phyloP scores from a whole-genome alignment of 2,113 vertebrate genomes.

The Pelodiscus sinensis region DNA sequence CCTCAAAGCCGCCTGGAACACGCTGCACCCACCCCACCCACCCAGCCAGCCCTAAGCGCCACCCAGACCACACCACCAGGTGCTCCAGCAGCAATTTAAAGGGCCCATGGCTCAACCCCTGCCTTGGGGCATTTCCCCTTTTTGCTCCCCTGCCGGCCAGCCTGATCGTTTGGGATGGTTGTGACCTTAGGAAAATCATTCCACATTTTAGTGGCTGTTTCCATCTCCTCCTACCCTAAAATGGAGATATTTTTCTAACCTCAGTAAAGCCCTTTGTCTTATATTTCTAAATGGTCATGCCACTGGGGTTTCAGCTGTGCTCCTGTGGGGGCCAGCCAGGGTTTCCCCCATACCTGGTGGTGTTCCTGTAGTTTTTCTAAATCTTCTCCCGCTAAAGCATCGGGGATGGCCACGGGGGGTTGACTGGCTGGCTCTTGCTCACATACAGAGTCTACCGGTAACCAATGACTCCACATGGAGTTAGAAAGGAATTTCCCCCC shows the following conservation, averaged over 20 bases:
- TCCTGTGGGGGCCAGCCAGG: not conserved
- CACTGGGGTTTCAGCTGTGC: not conserved
- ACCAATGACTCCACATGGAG: not conserved
- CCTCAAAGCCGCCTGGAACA: too few species aligned
- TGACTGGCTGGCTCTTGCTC: not conserved
- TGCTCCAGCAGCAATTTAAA: too few species aligned
- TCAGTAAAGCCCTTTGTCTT: not conserved
- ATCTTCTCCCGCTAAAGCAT: not conserved
- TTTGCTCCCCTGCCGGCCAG: too few species aligned
- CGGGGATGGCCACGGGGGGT: not conserved
- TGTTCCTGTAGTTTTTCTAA: not conserved
- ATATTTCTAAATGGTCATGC: not conserved
- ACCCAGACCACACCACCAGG: too few species aligned
- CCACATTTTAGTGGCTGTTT: not conserved
- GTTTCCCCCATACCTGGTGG: not conserved
- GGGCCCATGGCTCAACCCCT: too few species aligned
- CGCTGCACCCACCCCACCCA: too few species aligned
- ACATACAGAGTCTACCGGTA: not conserved
- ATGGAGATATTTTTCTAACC: not conserved
- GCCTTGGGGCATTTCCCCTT: too few species aligned
- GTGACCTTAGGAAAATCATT: not conserved
- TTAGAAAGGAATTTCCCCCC: not conserved
- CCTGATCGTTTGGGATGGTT: not conserved
- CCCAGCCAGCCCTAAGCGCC: too few species aligned
- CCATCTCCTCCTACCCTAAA: not conserved